These are phyloP conservation scores for Meandrusa payeni DNA, from an alignment of 2,888 invertebrate species.

Conservation along the genomic window DNA sequence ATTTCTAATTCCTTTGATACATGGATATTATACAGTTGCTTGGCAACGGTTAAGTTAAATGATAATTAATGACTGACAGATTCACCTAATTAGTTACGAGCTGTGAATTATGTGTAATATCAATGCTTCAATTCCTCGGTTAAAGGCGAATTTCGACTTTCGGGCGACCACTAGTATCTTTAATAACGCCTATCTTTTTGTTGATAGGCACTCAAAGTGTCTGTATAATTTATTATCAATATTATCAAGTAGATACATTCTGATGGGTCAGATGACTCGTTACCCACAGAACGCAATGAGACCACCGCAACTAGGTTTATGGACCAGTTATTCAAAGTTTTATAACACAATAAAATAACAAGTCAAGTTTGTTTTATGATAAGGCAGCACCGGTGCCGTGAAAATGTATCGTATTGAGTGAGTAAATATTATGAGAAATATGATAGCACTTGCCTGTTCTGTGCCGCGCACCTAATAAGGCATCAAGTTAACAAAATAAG, in stretches of 20 bases:
- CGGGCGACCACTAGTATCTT: too few relatives aligned
- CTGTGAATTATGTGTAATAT: too few relatives aligned
- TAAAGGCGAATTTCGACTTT: too few relatives aligned
- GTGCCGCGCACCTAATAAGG: too few relatives aligned
- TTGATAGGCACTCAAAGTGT: constrained; percentile 1
- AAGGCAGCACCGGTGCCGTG: constrained; percentile 1
- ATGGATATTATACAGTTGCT: too few relatives aligned
- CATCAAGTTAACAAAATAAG: too few relatives aligned
- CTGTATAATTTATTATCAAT: constrained; percentile 2
- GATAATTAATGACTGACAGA: too few relatives aligned
- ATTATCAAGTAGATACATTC: constrained; percentile 4
- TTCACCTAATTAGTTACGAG: too few relatives aligned
- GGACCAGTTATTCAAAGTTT: constrained; percentile 24
- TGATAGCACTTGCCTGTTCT: too few relatives aligned
- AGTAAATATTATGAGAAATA: constrained; percentile 7
- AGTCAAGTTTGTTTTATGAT: constrained; percentile 24
- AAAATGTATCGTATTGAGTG: constrained; percentile 10
- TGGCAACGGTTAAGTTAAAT: too few relatives aligned
- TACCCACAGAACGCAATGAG: constrained; percentile 20
- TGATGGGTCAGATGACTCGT: constrained; percentile 18
- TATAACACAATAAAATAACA: constrained; percentile 25
- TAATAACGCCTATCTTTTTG: constrained; percentile 3
- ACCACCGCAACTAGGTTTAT: constrained; percentile 24
- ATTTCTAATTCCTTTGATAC: too few relatives aligned
- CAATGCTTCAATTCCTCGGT: too few relatives aligned